Base-by-base conservation (phyloP, 2,888 invertebrate genomes). In the Empis livida region DNA sequence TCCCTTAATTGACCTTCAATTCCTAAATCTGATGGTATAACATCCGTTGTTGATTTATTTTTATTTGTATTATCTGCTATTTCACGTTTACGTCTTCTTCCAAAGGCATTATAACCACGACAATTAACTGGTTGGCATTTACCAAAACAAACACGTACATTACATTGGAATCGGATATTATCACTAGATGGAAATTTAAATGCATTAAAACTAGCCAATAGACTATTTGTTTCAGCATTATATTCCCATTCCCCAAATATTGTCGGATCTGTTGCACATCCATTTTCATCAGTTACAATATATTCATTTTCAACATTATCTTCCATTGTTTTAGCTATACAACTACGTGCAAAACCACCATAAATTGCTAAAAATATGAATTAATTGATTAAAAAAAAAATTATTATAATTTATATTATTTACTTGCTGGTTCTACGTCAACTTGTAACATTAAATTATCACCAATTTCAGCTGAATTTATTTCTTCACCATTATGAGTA, bases 101-200 rank as follows among this genome's bases (percentile, higher is more conserved):
- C 93, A 62, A 84, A 93, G 23, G 92, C 91, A 67, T 93, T 90
- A 61, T 83, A 82, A 53, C 91, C 92, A 55, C 86, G 82, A 66
- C 93, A 94, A 63, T 93, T 93, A 3, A 93, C 92, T 58, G 93
- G 92, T 75, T 92, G 93, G 66, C 93, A 94, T 71, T 83, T 87
- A 65, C 92, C 92, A 63, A 93, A 93, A 75, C 93, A 93, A 10
- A 94, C 92, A 51, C 92, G 78, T 59, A 93, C 91, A 67, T 93
- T 93, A 67, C 93, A 93, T 68, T 93, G 93, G 86, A 94, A 93
- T 68, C 89, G 73, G 59, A 93, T 90, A 61, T 89, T 92, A 61
- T 93, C 92, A 61, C 91, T 91, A 58, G 87, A 89, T 1, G 93
- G 93, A 79, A 93, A 94, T 64, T 93, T 93, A 68, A 93, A 93